Base-by-base conservation (phyloP, 2,888 invertebrate genomes). In the Polylopha cassiicola region DNA sequence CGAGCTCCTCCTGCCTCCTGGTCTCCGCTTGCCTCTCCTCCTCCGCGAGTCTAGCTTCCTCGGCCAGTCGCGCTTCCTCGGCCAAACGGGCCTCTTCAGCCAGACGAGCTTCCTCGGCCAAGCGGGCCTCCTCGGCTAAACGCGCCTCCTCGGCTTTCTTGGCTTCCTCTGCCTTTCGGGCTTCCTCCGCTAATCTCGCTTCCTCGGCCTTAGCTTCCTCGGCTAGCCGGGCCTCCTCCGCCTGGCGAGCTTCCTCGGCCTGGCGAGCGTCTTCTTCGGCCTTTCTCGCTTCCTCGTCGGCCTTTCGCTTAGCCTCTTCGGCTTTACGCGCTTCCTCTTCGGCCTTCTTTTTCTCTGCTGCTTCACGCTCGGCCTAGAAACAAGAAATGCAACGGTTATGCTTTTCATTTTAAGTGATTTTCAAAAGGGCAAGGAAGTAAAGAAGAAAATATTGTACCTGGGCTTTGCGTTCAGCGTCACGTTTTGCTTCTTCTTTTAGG, bases 281-380 rank as follows among this genome's bases (percentile, higher is more conserved):
- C 42, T 72, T 79, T 46, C 67, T 68, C 24, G 79, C 77, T 7
- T 80, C 84, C 57, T 82, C 78, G 47, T 79, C 81, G 7, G 87
- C 88, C 51, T 81, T 81, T 16, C 85, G 84, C 47, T 82, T 82
- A 15, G 73, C 63, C 39, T 87, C 87, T 50, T 87, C 87, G 38
- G 86, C 86, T 48, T 74, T 82, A 26, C 80, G 79, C 6, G 85
- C 82, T 49, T 85, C 87, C 57, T 88, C 90, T 59, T 89, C 89
- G 46, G 82, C 88, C 48, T 80, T 67, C 36, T 82, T 89, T 53
- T 67, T 80, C 49, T 81, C 80, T 32, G 75, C 75, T 23, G 75
- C 71, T 58, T 85, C 82, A 39, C 77, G 76, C 49, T 80, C 78
- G 38, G 73, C 78, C 78, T 73, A 24, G 4, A 42, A 23, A 4